Evolutionary conservation across 2,113 vertebrate species (phyloP).

Genomic region (Psammodynastes pulverulentus): DNA sequence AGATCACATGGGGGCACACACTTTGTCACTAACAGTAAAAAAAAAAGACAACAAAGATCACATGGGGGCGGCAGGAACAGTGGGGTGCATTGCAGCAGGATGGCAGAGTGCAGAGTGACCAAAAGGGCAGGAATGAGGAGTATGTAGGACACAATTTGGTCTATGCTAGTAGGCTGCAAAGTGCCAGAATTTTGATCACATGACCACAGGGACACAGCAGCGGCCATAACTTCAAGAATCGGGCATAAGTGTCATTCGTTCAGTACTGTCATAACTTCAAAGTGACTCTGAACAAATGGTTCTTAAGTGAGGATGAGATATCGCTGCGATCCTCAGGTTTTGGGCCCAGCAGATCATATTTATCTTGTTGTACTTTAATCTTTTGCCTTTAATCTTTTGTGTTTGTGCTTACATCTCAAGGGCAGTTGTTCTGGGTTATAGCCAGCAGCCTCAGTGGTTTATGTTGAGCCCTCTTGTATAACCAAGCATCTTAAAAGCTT

Average conservation of each 20-base stretch:
- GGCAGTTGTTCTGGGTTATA: not conserved
- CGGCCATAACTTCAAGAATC: not conserved
- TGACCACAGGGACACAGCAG: accelerated
- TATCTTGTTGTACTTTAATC: not conserved
- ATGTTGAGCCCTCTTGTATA: not conserved
- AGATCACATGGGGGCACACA: no score
- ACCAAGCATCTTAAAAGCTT: not conserved
- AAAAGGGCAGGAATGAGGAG: not conserved
- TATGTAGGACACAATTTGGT: not conserved
- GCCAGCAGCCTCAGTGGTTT: not conserved
- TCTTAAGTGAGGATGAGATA: not conserved
- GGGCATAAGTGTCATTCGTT: not conserved
- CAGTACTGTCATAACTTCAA: not conserved
- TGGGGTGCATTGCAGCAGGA: not conserved
- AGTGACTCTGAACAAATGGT: not conserved
- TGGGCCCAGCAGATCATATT: not conserved
- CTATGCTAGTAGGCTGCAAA: not conserved
- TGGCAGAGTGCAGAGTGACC: not conserved
- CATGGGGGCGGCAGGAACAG: not conserved
- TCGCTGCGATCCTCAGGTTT: not conserved
- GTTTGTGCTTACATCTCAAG: not conserved
- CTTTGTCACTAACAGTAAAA: not conserved
- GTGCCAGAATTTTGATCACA: not conserved
- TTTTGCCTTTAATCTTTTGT: not conserved
- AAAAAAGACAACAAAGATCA: not conserved